Conservation (phyloP, 2,797 vertebrate species). For the Clangula hyemalis region DNA sequence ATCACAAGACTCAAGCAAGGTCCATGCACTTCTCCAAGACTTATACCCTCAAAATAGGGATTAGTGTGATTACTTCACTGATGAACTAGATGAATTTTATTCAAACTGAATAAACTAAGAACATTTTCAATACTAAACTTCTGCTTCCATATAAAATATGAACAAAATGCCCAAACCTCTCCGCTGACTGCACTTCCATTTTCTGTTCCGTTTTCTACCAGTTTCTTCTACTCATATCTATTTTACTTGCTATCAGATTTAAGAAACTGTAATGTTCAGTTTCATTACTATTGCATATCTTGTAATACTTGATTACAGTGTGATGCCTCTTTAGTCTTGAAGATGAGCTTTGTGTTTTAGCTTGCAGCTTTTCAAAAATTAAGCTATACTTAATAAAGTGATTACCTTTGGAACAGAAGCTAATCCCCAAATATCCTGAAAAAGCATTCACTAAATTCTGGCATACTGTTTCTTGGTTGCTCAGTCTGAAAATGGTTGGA, state of each 20-base stretch:
- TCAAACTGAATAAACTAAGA: not conserved
- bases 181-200: not conserved
- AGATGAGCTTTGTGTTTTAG: not conserved
- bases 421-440: not conserved
- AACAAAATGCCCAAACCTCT: not conserved
- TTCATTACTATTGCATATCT: not conserved
- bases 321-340: not conserved
- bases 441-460: not conserved
- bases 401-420: not conserved
- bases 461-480: not conserved
- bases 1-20: not conserved
- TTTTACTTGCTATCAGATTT: not conserved
- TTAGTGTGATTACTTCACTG: not conserved
- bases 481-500: not conserved
- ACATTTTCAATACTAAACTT: not conserved
- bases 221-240: not conserved
- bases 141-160: not conserved
- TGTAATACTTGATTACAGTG: not conserved
- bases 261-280: not conserved
- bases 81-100: not conserved
- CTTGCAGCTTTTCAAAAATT: not conserved
- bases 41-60: not conserved
- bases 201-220: not conserved
- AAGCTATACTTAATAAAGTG: not conserved
- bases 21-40: fast-evolving